phyloP scores from a whole-genome alignment of 2,888 invertebrate genomes.

The Busseola fusca region DNA sequence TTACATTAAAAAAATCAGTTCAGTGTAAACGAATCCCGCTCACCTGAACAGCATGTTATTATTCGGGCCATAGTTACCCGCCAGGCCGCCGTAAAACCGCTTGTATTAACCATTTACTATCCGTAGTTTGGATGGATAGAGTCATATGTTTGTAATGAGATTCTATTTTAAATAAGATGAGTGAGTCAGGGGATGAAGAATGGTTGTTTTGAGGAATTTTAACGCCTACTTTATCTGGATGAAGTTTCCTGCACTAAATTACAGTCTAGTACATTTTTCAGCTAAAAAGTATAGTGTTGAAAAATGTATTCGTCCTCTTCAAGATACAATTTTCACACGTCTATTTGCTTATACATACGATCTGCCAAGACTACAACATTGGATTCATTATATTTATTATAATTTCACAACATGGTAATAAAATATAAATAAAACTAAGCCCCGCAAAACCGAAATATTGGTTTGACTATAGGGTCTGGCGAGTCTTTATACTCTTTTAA shows the following conservation, averaged over 20 bases:
- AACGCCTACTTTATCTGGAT: slow-evolving; percentile 38
- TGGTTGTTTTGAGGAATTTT: slow-evolving; percentile 42
- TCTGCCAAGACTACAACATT: too few species aligned
- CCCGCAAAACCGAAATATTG: too few species aligned
- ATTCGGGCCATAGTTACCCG: slow-evolving; percentile 70
- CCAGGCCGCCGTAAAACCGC: slow-evolving; percentile 65
- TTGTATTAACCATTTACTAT: slow-evolving; percentile 43
- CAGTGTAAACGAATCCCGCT: slow-evolving; percentile 76
- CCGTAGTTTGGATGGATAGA: slow-evolving; percentile 37
- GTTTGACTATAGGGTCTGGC: too few species aligned
- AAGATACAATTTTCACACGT: background rate
- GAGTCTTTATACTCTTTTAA: too few species aligned
- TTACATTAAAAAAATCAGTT: slow-evolving; percentile 72
- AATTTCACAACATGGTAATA: too few species aligned
- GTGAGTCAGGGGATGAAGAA: slow-evolving; percentile 51
- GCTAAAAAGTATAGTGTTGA: background rate
- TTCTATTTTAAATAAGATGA: slow-evolving; percentile 55
- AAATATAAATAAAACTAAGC: too few species aligned
- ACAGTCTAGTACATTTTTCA: background rate
- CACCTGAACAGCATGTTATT: slow-evolving; percentile 79
- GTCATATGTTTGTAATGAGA: slow-evolving; percentile 56
- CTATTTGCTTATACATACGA: background rate
- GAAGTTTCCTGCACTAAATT: slow-evolving; percentile 11
- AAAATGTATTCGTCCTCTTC: background rate
- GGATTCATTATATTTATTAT: too few species aligned